Base-by-base conservation (phyloP, 2,888 invertebrate genomes). In the Amphipyra berbera region DNA sequence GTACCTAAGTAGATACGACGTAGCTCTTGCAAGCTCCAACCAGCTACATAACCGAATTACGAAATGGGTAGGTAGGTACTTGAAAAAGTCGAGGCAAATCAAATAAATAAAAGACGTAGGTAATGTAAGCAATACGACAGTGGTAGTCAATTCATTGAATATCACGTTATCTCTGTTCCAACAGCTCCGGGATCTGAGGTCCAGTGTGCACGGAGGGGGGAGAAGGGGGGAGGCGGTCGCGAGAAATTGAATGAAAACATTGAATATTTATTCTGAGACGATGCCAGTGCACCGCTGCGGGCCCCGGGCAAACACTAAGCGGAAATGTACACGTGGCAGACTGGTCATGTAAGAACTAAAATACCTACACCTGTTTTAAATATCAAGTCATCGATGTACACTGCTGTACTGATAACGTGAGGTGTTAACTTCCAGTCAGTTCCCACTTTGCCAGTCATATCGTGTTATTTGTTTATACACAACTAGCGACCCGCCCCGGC, bases 211-310 rank as follows among this genome's bases (percentile, higher is more conserved):
- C 47, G 52, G 35, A 30, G 42, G 4, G 55, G 50, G 52, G 50
- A 57, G 71, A 56, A 49, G 41, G 52, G 70, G 67, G 67, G 63
- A 63, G 72, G 74, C 55, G 80, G 75, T 76, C 84, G 81, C 82
- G 86, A 87, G 86, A 90, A 90, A 92, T 92, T 92, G 90, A 93
- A 93, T 91, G 90, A 92, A 92, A 93, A 92, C 91, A 93, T 92
- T 91, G 91, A 92, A 93, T 93, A 92, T 93, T 93, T 93, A 90
- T 90, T 91, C 87, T 87, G 87, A 86, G 89, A 85, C 85, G 90
- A 87, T 82, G 86, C 82, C 82, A 82, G 82, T 85, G 85, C 85
- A 81, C 57, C 67, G 82, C 81, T 78, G 76, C 74, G 77, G 80
- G 82, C 81, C 42, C 49, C 62, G 68, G 64, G 35, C 80, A 78